Percentiles rank a stretch among this genome's conserved stretches.
Conservation (phyloP, 2,113 vertebrate genomes). For the Microtus ochrogaster region DNA sequence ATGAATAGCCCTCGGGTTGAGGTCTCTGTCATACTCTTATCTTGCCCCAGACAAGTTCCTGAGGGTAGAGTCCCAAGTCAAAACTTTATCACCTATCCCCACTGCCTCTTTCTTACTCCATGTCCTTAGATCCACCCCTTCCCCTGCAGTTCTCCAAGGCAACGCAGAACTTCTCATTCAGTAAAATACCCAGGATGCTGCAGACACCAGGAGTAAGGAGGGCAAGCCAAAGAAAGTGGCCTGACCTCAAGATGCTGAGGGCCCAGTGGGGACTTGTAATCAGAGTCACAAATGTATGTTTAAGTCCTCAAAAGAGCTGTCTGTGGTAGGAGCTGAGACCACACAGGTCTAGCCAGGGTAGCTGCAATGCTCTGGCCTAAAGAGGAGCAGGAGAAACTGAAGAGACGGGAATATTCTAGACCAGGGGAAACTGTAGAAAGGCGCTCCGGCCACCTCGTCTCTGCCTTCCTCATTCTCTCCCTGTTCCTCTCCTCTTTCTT, state of each 20-base stretch:
- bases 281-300: background rate
- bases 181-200: background rate
- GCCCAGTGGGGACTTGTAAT: background rate
- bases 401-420: background rate
- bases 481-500: background rate
- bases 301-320: background rate
- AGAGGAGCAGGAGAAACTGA: background rate
- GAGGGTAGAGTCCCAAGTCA: background rate
- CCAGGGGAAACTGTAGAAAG: background rate
- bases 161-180: background rate
- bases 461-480: too few relatives aligned
- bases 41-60: background rate
- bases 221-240: background rate
- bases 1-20: background rate
- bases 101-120: background rate
- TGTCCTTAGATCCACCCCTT: background rate
- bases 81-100: background rate
- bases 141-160: background rate
- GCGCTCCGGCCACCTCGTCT: background rate
- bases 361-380: too few relatives aligned
- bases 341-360: background rate
- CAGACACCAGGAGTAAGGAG: background rate
- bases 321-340: background rate
- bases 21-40: background rate
- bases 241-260: background rate